These are phyloP conservation scores for Bemisia tabaci DNA, from an alignment of 1,140 invertebrate species.

Conservation along the genomic window DNA sequence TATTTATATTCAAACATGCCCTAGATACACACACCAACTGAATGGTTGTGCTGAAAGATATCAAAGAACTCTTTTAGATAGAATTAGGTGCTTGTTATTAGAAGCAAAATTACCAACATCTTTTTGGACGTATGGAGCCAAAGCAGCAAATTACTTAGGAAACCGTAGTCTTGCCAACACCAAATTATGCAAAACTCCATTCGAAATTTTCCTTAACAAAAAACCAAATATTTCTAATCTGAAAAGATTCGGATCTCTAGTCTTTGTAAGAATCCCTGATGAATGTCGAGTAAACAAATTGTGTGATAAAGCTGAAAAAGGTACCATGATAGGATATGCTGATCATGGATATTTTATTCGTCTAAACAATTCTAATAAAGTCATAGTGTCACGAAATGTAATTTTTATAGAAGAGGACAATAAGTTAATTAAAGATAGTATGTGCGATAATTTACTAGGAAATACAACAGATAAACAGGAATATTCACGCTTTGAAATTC, in stretches of 20 bases:
- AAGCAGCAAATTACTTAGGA: no score
- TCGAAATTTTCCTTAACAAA: no score
- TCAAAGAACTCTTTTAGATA: slow-evolving; percentile 22
- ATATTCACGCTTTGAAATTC: background rate
- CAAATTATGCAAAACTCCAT: no score
- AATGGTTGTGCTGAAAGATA: slow-evolving; percentile 28
- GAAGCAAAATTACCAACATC: slow-evolving; percentile 5
- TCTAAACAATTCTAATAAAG: background rate
- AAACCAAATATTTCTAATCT: no score
- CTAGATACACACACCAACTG: slow-evolving; percentile 27
- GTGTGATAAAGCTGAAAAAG: slow-evolving; percentile 19
- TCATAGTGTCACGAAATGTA: background rate
- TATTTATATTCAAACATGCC: slow-evolving; percentile 20
- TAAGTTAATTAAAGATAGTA: background rate
- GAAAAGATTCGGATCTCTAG: no score
- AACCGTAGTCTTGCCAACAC: no score
- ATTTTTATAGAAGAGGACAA: background rate
- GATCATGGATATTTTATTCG: slow-evolving; percentile 18
- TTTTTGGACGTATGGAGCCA: slow-evolving; percentile 21
- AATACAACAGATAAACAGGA: background rate
- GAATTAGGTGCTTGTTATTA: slow-evolving; percentile 10
- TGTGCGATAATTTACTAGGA: background rate
- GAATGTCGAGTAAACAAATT: slow-evolving; percentile 26
- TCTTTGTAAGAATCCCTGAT: no score
- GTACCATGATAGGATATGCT: slow-evolving; percentile 21